Evolutionary conservation across 2,113 vertebrate species (phyloP).

Genomic region (Marcusenius ussheri): DNA sequence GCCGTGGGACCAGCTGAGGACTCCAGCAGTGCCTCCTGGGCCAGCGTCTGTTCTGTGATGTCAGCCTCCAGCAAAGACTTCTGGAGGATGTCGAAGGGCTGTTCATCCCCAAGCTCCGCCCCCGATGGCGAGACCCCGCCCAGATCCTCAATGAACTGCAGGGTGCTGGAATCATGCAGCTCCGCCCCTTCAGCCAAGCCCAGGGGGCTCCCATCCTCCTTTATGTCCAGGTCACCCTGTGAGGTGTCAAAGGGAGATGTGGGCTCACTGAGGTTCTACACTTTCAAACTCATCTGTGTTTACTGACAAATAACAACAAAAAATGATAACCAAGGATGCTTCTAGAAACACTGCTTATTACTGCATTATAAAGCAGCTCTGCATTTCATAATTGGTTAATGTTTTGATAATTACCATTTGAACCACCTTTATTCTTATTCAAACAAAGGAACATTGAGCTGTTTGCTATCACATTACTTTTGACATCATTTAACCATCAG

Average conservation of each 20-base stretch:
- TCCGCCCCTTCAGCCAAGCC: slow-evolving; percentile 74
- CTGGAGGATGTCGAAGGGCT: slow-evolving; percentile 97
- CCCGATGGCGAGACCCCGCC: slow-evolving; percentile 72
- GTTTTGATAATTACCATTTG: neutral
- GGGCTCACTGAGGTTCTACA: neutral
- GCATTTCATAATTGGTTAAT: neutral
- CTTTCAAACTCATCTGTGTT: neutral
- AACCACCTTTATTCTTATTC: neutral
- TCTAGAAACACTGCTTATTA: neutral
- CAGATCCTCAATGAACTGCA: slow-evolving; percentile 92
- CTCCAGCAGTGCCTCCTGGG: slow-evolving; percentile 92
- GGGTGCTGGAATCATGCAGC: slow-evolving; percentile 85
- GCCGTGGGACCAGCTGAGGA: slow-evolving; percentile 64
- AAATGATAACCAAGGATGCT: neutral
- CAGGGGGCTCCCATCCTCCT: slow-evolving; percentile 75
- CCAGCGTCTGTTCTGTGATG: slow-evolving; percentile 96
- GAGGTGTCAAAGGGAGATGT: neutral
- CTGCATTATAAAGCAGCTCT: neutral
- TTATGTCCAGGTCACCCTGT: slow-evolving; percentile 64
- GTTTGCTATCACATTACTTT: neutral
- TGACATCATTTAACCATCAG: neutral
- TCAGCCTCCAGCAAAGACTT: slow-evolving; percentile 96
- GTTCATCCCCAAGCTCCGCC: slow-evolving; percentile 84
- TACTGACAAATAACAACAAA: neutral
- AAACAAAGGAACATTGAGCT: neutral